Evolutionary conservation across 2,113 vertebrate genomes (phyloP).

Genomic region (Lophotis ruficrista): DNA sequence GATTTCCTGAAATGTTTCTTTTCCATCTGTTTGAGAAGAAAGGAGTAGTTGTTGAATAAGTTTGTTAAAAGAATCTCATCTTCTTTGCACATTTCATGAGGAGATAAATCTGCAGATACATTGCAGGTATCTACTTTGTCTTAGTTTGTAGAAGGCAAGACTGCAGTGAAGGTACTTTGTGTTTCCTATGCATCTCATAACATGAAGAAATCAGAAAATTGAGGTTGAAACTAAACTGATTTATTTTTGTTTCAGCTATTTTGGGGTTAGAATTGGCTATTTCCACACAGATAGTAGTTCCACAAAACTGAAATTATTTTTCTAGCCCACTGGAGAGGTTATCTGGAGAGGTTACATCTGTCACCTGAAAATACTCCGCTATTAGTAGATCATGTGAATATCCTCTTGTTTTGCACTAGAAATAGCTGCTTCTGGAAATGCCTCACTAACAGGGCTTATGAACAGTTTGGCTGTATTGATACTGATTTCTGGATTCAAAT

Average conservation of each 20-base stretch:
- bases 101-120: not conserved
- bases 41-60: not conserved
- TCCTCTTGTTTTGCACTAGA: not conserved
- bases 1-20: not conserved
- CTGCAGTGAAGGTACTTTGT: not conserved
- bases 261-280: not conserved
- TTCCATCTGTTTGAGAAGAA: not conserved
- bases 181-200: not conserved
- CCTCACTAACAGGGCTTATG: not conserved
- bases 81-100: not conserved
- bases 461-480: not conserved
- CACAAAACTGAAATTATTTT: not conserved
- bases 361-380: not conserved
- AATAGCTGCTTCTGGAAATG: not conserved
- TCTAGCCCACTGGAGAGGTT: not conserved
- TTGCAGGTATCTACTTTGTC: not conserved
- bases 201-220: not conserved
- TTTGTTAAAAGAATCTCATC: not conserved
- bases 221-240: not conserved
- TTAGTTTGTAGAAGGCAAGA: not conserved
- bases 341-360: not conserved
- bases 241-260: not conserved
- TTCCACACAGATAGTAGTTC: not conserved
- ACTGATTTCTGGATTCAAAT: not conserved
- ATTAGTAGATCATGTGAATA: not conserved